phyloP scores from a whole-genome alignment of 2,113 vertebrate species.

The Equus quagga region DNA sequence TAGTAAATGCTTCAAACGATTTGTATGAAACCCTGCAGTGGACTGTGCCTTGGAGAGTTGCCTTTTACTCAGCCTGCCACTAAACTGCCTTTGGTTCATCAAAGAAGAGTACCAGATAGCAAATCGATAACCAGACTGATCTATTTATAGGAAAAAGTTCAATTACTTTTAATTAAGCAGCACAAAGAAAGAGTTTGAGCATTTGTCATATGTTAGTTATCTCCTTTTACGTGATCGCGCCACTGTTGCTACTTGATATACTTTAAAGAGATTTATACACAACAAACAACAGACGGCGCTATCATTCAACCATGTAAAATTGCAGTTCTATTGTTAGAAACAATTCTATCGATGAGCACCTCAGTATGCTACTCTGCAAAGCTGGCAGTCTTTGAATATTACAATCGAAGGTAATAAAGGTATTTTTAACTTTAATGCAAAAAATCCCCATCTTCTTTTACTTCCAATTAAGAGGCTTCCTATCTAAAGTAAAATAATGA shows the following conservation, averaged over 20 bases:
- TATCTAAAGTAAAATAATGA: constrained; percentile 1
- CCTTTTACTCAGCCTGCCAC: background rate
- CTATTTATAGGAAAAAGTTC: constrained; percentile 22
- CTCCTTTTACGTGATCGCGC: background rate
- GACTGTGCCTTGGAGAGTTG: constrained; percentile 22
- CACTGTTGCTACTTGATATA: background rate
- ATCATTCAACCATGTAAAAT: background rate
- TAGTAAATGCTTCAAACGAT: constrained; percentile 67
- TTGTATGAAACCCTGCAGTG: constrained; percentile 34
- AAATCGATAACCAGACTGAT: constrained; percentile 25
- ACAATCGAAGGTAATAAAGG: background rate
- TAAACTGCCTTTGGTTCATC: constrained; percentile 13
- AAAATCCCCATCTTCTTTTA: background rate
- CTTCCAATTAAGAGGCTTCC: background rate
- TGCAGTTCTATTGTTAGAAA: background rate
- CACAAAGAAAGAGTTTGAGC: background rate
- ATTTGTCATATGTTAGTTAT: background rate
- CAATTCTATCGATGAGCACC: background rate
- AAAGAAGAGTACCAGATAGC: background rate
- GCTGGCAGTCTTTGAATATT: background rate
- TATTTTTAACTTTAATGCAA: constrained; percentile 25
- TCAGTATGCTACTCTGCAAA: background rate
- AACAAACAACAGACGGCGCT: background rate
- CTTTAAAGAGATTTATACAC: background rate
- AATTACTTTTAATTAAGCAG: constrained; percentile 29